Evolutionary conservation across 2,797 vertebrate species (phyloP).

Genomic region (Passerculus sandwichensis): DNA sequence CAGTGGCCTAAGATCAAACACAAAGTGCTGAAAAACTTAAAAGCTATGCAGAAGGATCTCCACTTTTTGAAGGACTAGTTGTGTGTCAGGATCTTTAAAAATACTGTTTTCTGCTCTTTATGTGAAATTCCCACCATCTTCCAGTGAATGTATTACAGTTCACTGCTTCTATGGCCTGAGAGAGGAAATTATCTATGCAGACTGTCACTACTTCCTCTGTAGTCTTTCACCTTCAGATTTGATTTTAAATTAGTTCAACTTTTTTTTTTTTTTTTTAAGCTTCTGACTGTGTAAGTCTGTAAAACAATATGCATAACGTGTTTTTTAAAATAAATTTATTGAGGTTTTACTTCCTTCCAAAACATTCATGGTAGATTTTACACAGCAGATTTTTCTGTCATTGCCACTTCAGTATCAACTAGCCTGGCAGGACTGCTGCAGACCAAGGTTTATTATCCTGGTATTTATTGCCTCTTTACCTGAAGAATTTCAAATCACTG

Average conservation of each 20-base stretch:
- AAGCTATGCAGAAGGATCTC: background rate
- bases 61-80: constrained; percentile 1
- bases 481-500: background rate
- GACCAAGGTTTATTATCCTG: background rate
- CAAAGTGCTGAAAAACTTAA: constrained; percentile 42
- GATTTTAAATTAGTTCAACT: background rate
- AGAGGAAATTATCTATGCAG: background rate
- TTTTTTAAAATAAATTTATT: background rate
- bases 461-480: background rate
- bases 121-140: background rate
- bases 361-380: background rate
- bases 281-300: background rate
- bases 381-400: background rate
- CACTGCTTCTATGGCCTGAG: background rate
- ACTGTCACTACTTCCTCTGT: background rate
- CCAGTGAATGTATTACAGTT: background rate
- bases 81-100: background rate
- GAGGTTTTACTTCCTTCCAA: background rate
- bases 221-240: background rate
- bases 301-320: background rate
- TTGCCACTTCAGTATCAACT: background rate
- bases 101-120: background rate
- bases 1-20: constrained; percentile 17
- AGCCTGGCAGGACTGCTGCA: background rate
- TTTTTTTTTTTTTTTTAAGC: background rate